Conservation (phyloP, 2,113 vertebrate species). For the Erythrocercus mccallii region DNA sequence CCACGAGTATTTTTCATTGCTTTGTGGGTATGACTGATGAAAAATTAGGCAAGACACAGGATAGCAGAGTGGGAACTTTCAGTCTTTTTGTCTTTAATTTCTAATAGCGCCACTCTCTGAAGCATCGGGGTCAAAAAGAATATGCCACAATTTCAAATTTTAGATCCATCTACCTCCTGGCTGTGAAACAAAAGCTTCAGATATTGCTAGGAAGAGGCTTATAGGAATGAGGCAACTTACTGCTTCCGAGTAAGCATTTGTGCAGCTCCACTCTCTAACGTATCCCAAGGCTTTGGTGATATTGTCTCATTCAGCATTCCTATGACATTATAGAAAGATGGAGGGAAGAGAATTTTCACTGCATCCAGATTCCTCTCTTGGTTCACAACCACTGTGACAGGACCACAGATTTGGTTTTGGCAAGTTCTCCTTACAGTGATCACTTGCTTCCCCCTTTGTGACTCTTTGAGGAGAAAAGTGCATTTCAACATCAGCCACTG, state of each 20-base stretch:
- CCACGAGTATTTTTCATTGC: accelerated
- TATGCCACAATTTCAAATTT: background rate
- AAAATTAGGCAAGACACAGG: background rate
- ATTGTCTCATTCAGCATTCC: background rate
- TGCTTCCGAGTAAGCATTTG: background rate
- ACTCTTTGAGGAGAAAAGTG: background rate
- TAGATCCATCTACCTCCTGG: background rate
- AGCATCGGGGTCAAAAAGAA: background rate
- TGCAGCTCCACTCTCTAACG: background rate
- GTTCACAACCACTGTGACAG: background rate
- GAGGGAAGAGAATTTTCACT: background rate
- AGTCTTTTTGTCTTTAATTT: background rate
- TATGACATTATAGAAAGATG: background rate
- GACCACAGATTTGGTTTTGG: background rate
- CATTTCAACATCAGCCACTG: background rate
- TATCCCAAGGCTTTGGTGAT: background rate
- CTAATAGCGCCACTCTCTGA: background rate
- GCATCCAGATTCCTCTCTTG: background rate
- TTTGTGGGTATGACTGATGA: background rate
- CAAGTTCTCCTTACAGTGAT: background rate
- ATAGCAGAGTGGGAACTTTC: background rate
- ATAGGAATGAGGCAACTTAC: background rate
- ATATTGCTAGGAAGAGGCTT: background rate
- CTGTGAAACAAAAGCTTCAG: background rate
- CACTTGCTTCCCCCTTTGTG: background rate